phyloP scores from a whole-genome alignment of 2,888 invertebrate genomes.

The Trichopoda pennipes region DNA sequence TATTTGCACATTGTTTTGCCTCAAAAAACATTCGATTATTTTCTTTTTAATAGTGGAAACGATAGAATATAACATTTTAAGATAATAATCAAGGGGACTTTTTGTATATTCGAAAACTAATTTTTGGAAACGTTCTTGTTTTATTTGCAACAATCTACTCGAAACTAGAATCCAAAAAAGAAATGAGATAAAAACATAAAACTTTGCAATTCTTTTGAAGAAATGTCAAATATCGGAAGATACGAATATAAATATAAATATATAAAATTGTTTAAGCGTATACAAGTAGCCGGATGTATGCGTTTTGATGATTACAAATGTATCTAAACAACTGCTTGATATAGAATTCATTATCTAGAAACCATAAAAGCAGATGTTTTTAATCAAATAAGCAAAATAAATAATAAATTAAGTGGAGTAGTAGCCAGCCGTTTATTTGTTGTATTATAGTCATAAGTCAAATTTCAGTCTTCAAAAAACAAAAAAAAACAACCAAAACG shows the following conservation, averaged over 20 bases:
- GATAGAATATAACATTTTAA: no score
- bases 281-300: constrained; percentile 9
- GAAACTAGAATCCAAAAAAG: no score
- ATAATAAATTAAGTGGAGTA: constrained; percentile 49
- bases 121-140: no score
- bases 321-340: constrained; percentile 10
- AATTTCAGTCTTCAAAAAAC: constrained; percentile 47
- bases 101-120: no score
- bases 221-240: not conserved
- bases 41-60: no score
- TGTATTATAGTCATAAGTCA: constrained; percentile 54
- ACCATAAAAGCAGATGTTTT: constrained; percentile 54
- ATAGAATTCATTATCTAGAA: constrained; percentile 40
- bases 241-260: not conserved
- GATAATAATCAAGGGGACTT: no score
- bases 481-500: constrained; percentile 10
- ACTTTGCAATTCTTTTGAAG: no score
- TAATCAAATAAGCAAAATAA: constrained; percentile 53
- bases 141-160: no score
- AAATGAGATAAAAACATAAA: no score
- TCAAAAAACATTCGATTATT: no score
- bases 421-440: constrained; percentile 25
- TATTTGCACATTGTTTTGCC: no score
- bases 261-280: constrained; percentile 2
- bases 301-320: not conserved